Base-by-base conservation (phyloP, 2,888 invertebrate species). In the Anthrax anthrax region DNA sequence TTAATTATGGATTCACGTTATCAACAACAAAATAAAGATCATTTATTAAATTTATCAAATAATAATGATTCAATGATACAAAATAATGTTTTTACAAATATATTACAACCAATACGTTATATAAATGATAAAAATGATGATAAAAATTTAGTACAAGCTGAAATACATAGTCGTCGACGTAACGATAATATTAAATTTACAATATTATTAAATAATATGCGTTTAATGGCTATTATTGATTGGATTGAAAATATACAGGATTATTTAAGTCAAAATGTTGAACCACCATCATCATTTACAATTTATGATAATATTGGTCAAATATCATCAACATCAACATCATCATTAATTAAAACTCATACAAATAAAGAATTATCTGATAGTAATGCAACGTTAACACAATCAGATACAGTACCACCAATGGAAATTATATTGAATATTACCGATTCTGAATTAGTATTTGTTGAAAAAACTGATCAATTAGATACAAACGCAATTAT, bases 401-500 rank as follows among this genome's bases (percentile, higher is more conserved):
- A 47, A 17, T 46, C 49, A 29, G 47, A 47, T 40, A 46, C 47
- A n/a, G 29, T 12, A 34, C 37, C 43, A 57, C 63, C 46, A 17
- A 60, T 58, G 23, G 94, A 95, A 66, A 71, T 95, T 34, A 91
- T 91, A 64, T 72, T 97, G 46, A 96, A 95, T 67, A 81, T 96
- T 23, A 92, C 91, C 0, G 91, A 96, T 67, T 95, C 94, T 4
- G 95, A 98, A 70, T 72, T 97, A 47, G 90, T 97, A 32, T 76
- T 96, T 34, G 85, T 97, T 1, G 96, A 97, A 65, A 85, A 95
- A 63, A 81, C 87, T 1, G 81, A 88, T 1, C 75, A 84, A 16
- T 77, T 80, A 72, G 92, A 96, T 63, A 88, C 94, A 2, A 91
- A 91, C 64, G 94, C 96, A 1, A 86, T 97, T 13, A 94, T 97